phyloP scores from a whole-genome alignment of 2,888 invertebrate genomes.

The Timema podura region DNA sequence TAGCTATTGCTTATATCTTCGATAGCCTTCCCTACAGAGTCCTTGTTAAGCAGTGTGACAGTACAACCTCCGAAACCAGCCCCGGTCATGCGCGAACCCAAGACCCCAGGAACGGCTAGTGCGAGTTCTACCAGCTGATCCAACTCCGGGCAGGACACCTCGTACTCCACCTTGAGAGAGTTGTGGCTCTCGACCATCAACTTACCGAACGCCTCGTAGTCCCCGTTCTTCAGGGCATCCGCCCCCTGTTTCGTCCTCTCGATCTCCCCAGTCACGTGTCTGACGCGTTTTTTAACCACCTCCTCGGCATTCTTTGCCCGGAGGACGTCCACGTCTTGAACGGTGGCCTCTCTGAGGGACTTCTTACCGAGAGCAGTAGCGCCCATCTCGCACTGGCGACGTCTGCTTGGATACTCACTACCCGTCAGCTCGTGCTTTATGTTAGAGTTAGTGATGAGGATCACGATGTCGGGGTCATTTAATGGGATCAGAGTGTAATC shows the following conservation, averaged over 20 bases:
- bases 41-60: slow-evolving; percentile 63
- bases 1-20: slow-evolving; percentile 55
- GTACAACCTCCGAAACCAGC: slow-evolving; percentile 90
- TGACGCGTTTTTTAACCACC: slow-evolving; percentile 54
- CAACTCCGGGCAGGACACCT: slow-evolving; percentile 86
- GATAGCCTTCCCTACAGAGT: slow-evolving; percentile 60
- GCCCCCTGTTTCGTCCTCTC: slow-evolving; percentile 70
- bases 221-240: slow-evolving; percentile 60
- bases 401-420: slow-evolving; percentile 80
- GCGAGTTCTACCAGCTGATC: slow-evolving; percentile 77
- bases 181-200: slow-evolving; percentile 86
- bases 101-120: slow-evolving; percentile 69
- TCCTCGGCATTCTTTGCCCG: neutral
- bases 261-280: slow-evolving; percentile 86
- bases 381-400: slow-evolving; percentile 71
- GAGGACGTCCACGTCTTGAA: slow-evolving; percentile 55
- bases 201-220: slow-evolving; percentile 68
- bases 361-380: slow-evolving; percentile 63
- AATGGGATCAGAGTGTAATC: slow-evolving; percentile 71
- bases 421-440: slow-evolving; percentile 84
- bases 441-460: slow-evolving; percentile 87
- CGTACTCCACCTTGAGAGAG: slow-evolving; percentile 76
- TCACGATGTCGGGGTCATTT: slow-evolving; percentile 59
- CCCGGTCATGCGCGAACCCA: slow-evolving; percentile 87
- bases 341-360: slow-evolving; percentile 68